Evolutionary conservation across 2,888 invertebrate genomes (phyloP).

Genomic region (Seladonia tumulorum): DNA sequence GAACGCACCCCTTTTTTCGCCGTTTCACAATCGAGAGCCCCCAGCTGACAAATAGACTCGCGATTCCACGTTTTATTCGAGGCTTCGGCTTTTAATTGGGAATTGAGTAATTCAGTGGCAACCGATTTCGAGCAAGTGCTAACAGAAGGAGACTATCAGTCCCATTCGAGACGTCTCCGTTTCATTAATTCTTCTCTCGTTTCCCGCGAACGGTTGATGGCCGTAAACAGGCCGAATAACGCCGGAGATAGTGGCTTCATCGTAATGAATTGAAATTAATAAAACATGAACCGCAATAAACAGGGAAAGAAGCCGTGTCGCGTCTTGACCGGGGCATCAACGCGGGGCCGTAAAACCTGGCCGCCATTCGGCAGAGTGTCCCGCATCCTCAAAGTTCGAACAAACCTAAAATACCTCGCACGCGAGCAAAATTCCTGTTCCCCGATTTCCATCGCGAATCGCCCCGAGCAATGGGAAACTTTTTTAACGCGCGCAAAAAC

Average conservation of each 20-base stretch:
- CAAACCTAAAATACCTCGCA: slow-evolving; percentile 10
- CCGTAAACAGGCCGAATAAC: neutral
- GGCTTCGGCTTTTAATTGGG: neutral
- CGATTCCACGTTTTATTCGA: neutral
- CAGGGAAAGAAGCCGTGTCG: neutral
- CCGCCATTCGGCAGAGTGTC: slow-evolving; percentile 14
- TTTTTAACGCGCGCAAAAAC: neutral
- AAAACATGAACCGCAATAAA: slow-evolving; percentile 3
- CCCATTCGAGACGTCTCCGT: neutral
- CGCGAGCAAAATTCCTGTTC: neutral
- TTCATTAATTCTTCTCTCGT: slow-evolving; percentile 5
- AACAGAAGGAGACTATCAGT: too few relatives aligned
- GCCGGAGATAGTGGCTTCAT: too few relatives aligned
- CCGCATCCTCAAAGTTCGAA: slow-evolving; percentile 7
- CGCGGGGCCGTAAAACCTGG: slow-evolving; percentile 1
- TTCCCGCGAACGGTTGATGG: neutral
- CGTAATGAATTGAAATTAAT: slow-evolving; percentile 1
- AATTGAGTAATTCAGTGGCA: too few relatives aligned
- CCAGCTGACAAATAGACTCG: neutral
- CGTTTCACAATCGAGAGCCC: neutral
- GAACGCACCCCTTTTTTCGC: neutral
- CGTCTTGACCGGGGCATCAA: slow-evolving; percentile 1
- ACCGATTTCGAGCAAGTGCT: too few relatives aligned
- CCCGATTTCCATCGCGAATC: neutral
- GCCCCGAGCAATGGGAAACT: neutral